Evolutionary conservation across 2,888 invertebrate species (phyloP), one percentile per base, ranked within the genome.

Genomic region (Aplocera efformata): DNA sequence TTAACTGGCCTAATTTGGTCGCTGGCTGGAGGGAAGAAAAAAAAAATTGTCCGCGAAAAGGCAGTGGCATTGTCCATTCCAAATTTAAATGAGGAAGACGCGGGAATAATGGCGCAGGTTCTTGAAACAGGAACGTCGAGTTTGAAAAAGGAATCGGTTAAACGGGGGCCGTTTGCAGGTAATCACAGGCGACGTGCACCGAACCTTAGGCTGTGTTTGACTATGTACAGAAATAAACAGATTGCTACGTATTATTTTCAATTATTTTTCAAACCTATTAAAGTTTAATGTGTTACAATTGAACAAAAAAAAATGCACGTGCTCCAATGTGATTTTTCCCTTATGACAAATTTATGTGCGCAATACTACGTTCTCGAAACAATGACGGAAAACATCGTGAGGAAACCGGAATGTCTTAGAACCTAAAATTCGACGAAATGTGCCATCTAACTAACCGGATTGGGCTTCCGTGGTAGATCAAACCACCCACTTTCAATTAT

Each of bases 61-160:
- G 60, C 66, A 66, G 62, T 61, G 69, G 73, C 79, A 79, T 84
- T 85, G 85, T 83, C 67, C 76, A 64, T 76, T 77, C 75, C 75
- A 81, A 82, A 83, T 80, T 79, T 72, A 81, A 85, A 84, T 75
- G 80, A 85, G 84, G 83, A 82, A 85, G 81, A 72, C 73, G 73
- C 70, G 70, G 78, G 74, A 81, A 79, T 86, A 86, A 84, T 84
- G 83, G 79, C 51, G 64, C 77, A 62, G 75, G 76, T 78, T 84
- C 64, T 78, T 67, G 62, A 80, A 84, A 83, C 82, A 82, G 81
- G 83, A 83, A 80, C 81, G 81, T 74, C 73, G 62, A 75, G 78
- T 81, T 85, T 84, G 71, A 75, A 83, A 85, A 83, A 74, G 80
- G 83, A 80, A 76, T 81, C 77, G 68, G 65, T 83, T 85, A 83